Evolutionary conservation across 35 echinoderm and acorn worm species (phyloP).

Genomic region (Ophioderma brevispina): DNA sequence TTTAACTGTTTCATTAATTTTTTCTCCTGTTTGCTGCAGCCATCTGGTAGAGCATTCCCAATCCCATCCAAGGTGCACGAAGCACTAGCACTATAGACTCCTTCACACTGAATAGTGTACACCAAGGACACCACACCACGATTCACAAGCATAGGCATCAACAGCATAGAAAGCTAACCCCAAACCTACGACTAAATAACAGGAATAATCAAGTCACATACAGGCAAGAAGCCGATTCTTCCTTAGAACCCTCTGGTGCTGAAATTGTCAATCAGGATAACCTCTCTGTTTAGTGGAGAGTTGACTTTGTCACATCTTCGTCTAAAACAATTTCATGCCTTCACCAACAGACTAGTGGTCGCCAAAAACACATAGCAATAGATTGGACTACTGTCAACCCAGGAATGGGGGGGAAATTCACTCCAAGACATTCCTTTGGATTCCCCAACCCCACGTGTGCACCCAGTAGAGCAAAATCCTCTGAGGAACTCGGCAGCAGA

Average conservation of each 20-base stretch:
- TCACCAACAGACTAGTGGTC: conserved; percentile 33
- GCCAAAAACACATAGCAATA: conserved; percentile 11
- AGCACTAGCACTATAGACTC: conserved; percentile 89
- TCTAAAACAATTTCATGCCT: conserved; percentile 48
- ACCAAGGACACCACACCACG: conserved; percentile 9
- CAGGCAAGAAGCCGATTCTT: conserved; percentile 29
- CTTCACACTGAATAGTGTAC: conserved; percentile 51
- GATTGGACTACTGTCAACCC: too few relatives aligned
- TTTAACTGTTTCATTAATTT: too few relatives aligned
- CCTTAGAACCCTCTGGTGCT: conserved; percentile 31
- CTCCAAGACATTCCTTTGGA: too few relatives aligned
- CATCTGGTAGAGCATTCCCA: conserved; percentile 87
- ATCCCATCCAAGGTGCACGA: conserved; percentile 91
- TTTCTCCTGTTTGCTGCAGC: conserved; percentile 19
- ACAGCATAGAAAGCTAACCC: conserved; percentile 15
- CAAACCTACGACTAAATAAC: conserved; percentile 7
- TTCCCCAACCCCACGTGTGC: not conserved
- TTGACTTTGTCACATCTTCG: conserved; percentile 6
- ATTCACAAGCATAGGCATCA: not conserved
- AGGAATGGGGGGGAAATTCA: too few relatives aligned
- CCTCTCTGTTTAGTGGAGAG: not conserved
- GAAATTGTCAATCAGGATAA: conserved; percentile 21
- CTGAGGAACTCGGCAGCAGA: conserved; percentile 74
- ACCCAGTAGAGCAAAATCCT: not conserved
- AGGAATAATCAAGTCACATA: conserved; percentile 13